Base-by-base conservation (phyloP, 1,140 invertebrate species). In the Pectinophora gossypiella region DNA sequence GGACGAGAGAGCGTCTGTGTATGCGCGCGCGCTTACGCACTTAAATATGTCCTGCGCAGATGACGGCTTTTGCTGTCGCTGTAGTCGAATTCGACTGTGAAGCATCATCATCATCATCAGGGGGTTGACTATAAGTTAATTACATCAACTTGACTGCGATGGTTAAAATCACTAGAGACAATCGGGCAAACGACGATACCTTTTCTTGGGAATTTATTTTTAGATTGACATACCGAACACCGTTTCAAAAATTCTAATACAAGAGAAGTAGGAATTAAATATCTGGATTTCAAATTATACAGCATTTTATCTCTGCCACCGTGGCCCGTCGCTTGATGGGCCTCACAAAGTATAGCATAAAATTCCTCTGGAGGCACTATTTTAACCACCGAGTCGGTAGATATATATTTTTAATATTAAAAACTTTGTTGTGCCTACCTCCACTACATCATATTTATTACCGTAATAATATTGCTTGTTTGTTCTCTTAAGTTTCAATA, bases 401-500 rank as follows among this genome's bases (percentile, higher is more conserved):
- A 23, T 4, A 23, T 5, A 10, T 23, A 23, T 32, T 32, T 32
- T 32, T n/a, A 32, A 1, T 3, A 32, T 32, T n/a, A 32, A 32
- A 32, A 32, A 9, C n/a, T 32, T 32, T 32, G 9, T 9, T 3
- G 9, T 32, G 1, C 2, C 27, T 3, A 32, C n/a, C 9, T 32
- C n/a, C 6, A 32, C n/a, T 7, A 32, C 27, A 7, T 32, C 27
- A n/a, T 32, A 32, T 32, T 32, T 32, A 12, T n/a, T 32, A 12
- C 49, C 50, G 15, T 61, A 38, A 47, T 61, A 19, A n/a, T 65
- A 61, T 51, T 61, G 32, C 19, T 56, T 53, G 10, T 53, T 44
- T 16, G 59, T 43, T 13, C n/a, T n/a, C n/a, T n/a, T n/a, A n/a
- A n/a, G n/a, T n/a, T n/a, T n/a, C n/a, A n/a, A n/a, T n/a, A n/a